Evolutionary conservation across 2,113 vertebrate species (phyloP).

Genomic region (Rhynchomys soricoides): DNA sequence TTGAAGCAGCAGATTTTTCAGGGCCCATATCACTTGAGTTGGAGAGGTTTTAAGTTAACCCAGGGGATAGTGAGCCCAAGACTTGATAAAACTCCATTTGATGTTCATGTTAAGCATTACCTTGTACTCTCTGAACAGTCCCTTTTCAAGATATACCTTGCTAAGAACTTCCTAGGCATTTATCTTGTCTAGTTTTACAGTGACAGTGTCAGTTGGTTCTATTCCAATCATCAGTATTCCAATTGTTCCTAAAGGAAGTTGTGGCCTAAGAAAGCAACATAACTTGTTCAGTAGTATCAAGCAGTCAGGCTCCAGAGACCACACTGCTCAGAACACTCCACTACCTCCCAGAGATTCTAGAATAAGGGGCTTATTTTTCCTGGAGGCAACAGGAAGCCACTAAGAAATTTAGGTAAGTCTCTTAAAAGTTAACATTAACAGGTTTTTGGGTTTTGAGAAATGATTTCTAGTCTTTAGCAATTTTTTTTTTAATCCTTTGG

Average conservation of each 20-base stretch:
- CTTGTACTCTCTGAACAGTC: background rate
- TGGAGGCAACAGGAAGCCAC: background rate
- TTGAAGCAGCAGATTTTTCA: conserved; percentile 22
- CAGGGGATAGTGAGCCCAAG: background rate
- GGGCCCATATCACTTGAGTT: background rate
- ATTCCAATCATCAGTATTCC: background rate
- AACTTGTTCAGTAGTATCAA: background rate
- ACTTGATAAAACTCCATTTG: background rate
- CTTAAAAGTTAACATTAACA: conserved; percentile 26
- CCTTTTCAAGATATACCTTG: conserved; percentile 23
- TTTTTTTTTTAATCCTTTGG: background rate
- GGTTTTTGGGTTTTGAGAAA: conserved; percentile 16
- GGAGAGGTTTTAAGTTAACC: background rate
- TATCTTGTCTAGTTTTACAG: conserved; percentile 41
- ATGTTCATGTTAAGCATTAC: background rate
- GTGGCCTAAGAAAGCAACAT: background rate
- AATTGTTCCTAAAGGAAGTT: conserved; percentile 23
- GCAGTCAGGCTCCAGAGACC: background rate
- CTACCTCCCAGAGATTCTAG: background rate
- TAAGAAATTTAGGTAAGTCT: background rate
- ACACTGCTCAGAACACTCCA: background rate
- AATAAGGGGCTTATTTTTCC: background rate
- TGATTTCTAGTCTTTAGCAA: background rate
- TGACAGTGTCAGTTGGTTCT: conserved; percentile 1
- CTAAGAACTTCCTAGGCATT: conserved; percentile 17